Evolutionary conservation across 2,888 invertebrate species (phyloP), one percentile per base, ranked within the genome.

Genomic region (Hofmannophila pseudospretella): DNA sequence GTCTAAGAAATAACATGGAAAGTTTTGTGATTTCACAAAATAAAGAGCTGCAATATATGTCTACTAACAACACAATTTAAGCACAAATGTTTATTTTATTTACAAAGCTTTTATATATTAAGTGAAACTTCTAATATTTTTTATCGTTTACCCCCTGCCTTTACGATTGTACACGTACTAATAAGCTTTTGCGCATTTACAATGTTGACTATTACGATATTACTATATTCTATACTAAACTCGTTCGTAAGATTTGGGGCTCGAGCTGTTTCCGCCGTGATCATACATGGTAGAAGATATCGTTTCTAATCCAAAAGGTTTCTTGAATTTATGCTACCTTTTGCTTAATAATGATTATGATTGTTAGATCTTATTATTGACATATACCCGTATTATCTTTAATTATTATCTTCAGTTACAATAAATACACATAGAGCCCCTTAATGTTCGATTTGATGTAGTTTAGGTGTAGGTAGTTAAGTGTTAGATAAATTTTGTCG

Each of bases 131-230:
- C 49, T 68, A 49, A 73, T 82, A 79, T 82, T 82, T 81, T 82
- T 61, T 79, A 77, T 79, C 51, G 42, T 79, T 82, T 80, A 80
- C 75, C 70, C 31, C 80, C 73, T 67, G 70, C 72, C 69, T 76
- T 60, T 76, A 67, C 48, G 55, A 68, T 65, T 50, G 54, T 72
- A 68, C 58, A 64, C 57, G 54, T 66, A 66, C 57, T 70, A 68
- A 51, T 74, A 80, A 79, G 82, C 81, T 82, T 84, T 77, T 82
- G 74, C 63, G 75, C 77, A 74, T 85, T 79, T 85, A 85, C 81
- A 69, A 81, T 82, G 85, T 86, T 86, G 80, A 84, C 75, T 84
- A 81, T 76, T 82, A 68, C 61, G 63, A 73, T 77, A 77, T 71
- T 67, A 65, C 45, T 49, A 32, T 44, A 49, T 47, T 67, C 66